Evolutionary conservation across 2,113 vertebrate genomes (phyloP), one percentile per base, ranked within the genome.

Genomic region (Setophaga petechia): DNA sequence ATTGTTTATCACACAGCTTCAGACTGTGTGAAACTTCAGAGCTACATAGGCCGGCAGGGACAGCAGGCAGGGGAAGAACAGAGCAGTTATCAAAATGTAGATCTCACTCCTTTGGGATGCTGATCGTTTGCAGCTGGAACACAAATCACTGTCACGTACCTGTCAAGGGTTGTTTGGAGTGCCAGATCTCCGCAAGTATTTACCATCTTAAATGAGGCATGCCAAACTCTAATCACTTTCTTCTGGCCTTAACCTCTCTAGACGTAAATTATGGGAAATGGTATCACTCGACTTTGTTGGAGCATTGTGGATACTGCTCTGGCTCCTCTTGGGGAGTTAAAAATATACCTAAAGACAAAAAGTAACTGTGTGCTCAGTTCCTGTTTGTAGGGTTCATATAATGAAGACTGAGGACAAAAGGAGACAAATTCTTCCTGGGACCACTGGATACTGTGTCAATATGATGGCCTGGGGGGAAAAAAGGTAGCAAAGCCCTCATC

Each of bases 81-180:
- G 47, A 18, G 41, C 12, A 61, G 27, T 41, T 77, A 33, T 7
- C 21, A 83, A 30, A 54, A 68, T 52, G 61, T 23, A 8, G 13
- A 80, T 79, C 1, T 0, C 27, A 14, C 14, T 11, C 47, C 22
- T 41, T 37, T 19, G 46, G 54, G 63, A 14, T 37, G 69, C 73
- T 28, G 21, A 15, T 41, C 4, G 1, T 43, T 91, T 65, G 44
- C n/a, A 46, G 9, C 7, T 46, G 71, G 57, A 94, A 27, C 23
- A 10, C 22, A 19, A 15, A 28, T 57, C 21, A 3, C 33, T 18
- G 52, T 0, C 0, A 28, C 77, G 37, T n/a, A 61, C 51, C 13
- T 58, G 43, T 24, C 23, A 30, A 24, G 44, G 41, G 13, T 18
- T 79, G 54, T n/a, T 52, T 15, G 44, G 23, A 65, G 31, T 62